Evolutionary conservation across 2,888 invertebrate species (phyloP).

Genomic region (Drosophila fulvimacula): DNA sequence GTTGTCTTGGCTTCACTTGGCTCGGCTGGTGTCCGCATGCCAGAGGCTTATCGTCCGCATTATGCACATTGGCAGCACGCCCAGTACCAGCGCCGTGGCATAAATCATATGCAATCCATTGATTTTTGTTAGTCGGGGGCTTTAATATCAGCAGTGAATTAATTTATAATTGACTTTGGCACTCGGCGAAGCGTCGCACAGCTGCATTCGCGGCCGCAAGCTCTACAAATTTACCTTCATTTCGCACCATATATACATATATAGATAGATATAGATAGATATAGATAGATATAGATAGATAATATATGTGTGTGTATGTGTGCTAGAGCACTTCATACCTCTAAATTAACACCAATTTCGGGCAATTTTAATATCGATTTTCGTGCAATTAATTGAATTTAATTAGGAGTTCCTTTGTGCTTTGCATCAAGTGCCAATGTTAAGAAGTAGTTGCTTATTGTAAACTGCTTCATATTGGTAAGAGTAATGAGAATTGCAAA

Average conservation of each 20-base stretch:
- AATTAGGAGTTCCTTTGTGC: background rate
- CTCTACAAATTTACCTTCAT: background rate
- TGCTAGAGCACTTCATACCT: background rate
- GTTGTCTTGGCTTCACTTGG: slow-evolving; percentile 38
- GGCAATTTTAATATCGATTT: background rate
- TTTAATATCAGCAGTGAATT: slow-evolving; percentile 51
- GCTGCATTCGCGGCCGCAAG: slow-evolving; percentile 11
- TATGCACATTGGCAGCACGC: slow-evolving; percentile 56
- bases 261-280: no score
- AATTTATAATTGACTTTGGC: slow-evolving; percentile 53
- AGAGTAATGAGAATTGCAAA: background rate
- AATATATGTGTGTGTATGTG: background rate
- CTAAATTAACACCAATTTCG: background rate
- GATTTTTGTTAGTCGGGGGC: slow-evolving; percentile 50
- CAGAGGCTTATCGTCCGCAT: slow-evolving; percentile 58
- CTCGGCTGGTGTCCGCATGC: slow-evolving; percentile 15
- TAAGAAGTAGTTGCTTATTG: background rate
- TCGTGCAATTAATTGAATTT: background rate
- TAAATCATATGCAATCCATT: slow-evolving; percentile 60
- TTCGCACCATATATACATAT: no score
- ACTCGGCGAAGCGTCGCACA: slow-evolving; percentile 31
- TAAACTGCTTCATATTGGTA: background rate
- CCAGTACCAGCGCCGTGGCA: slow-evolving; percentile 2
- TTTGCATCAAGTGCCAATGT: background rate
- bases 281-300: no score